Evolutionary conservation across 2,888 invertebrate genomes (phyloP).

Genomic region (Mongoloraphidia duomilia): DNA sequence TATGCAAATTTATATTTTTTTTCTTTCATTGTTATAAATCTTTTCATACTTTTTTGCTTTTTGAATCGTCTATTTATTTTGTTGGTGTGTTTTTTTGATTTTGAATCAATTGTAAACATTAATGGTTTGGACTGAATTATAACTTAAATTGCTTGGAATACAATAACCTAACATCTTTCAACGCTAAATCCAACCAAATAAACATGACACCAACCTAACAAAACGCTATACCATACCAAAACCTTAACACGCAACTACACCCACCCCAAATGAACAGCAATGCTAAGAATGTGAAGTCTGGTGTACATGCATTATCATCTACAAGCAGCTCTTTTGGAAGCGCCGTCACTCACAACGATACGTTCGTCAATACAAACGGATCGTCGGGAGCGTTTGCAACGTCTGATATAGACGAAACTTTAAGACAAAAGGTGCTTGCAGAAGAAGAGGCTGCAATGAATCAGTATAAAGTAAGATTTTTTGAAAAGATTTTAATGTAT

Average conservation of each 20-base stretch:
- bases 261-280: slow-evolving; percentile 35
- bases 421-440: slow-evolving; percentile 76
- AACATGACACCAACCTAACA: slow-evolving; percentile 12
- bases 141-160: not conserved
- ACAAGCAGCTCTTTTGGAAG: slow-evolving; percentile 81
- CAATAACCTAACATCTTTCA: slow-evolving; percentile 6
- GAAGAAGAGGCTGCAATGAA: slow-evolving; percentile 95
- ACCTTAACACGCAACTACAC: slow-evolving; percentile 8
- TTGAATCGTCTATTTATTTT: too few species aligned
- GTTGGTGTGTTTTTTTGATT: too few species aligned
- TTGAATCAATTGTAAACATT: too few species aligned
- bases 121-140: too few species aligned
- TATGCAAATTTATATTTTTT: too few species aligned
- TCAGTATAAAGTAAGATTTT: slow-evolving; percentile 68
- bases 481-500: too few species aligned
- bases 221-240: slow-evolving; percentile 12
- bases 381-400: slow-evolving; percentile 26
- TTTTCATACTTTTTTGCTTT: too few species aligned
- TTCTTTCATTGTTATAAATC: too few species aligned
- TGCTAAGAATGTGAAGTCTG: slow-evolving; percentile 80
- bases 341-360: slow-evolving; percentile 55
- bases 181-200: slow-evolving; percentile 1
- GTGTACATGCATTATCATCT: slow-evolving; percentile 74
- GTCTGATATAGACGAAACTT: slow-evolving; percentile 68
- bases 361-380: slow-evolving; percentile 34